Conservation (phyloP, 1,140 invertebrate species). For the Anastrepha ludens region DNA sequence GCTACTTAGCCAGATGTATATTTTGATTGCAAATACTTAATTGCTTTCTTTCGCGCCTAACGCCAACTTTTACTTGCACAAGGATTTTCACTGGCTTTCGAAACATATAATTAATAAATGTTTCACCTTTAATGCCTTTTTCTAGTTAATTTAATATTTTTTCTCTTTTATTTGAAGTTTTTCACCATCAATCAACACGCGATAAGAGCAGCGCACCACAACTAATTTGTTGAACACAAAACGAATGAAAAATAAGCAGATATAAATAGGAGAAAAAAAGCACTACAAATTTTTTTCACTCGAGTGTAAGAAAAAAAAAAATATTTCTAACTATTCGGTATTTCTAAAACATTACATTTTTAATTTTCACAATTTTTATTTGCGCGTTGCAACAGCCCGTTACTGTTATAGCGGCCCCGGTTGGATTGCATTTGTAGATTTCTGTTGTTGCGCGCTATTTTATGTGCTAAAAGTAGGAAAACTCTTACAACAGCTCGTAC, state of each 20-base stretch:
- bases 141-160: neutral
- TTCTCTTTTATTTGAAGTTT: neutral
- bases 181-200: constrained; percentile 35
- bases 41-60: constrained; percentile 17
- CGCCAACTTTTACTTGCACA: constrained; percentile 20
- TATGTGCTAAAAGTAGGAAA: neutral
- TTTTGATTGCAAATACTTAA: neutral
- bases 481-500: neutral
- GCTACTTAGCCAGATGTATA: neutral
- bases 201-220: neutral
- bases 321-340: neutral
- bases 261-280: constrained; percentile 1
- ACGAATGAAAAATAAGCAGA: neutral
- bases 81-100: constrained; percentile 41
- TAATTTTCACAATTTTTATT: constrained; percentile 29
- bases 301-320: too few relatives aligned
- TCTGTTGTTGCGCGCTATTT: neutral
- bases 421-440: neutral
- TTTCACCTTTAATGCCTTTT: neutral
- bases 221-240: constrained; percentile 5
- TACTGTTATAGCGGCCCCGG: too few relatives aligned
- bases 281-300: neutral
- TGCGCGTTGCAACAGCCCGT: neutral
- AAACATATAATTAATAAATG: constrained; percentile 42
- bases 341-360: constrained; percentile 13